Percentiles rank a stretch among this genome's conserved stretches.
phyloP scores from a whole-genome alignment of 1,140 invertebrate genomes.

The Asobara japonica region DNA sequence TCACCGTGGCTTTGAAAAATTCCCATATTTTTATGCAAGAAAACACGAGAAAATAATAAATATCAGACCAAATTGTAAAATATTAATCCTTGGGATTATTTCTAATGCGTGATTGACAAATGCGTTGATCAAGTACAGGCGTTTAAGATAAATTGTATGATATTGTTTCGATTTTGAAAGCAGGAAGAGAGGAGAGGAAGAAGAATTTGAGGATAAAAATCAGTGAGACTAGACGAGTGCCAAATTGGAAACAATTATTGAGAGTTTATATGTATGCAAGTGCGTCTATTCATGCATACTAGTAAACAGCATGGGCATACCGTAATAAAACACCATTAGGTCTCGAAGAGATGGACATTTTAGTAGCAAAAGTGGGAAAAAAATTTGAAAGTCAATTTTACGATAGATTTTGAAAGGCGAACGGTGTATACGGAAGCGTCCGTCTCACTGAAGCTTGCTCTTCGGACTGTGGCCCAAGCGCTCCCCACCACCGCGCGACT shows the following conservation, averaged over 20 bases:
- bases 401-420: no score
- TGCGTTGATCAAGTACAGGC: neutral
- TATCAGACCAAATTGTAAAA: slow-evolving; percentile 29
- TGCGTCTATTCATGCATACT: slow-evolving; percentile 25
- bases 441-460: no score
- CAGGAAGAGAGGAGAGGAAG: slow-evolving; percentile 46
- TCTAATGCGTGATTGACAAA: slow-evolving; percentile 9
- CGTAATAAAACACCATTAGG: slow-evolving; percentile 7
- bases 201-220: slow-evolving; percentile 63
- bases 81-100: slow-evolving; percentile 30
- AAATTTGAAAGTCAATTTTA: neutral
- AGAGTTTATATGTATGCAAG: slow-evolving; percentile 55
- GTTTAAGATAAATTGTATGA: neutral
- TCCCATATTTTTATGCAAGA: slow-evolving; percentile 21
- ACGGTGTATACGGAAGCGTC: no score
- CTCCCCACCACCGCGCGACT: no score
- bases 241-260: slow-evolving; percentile 43
- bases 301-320: neutral
- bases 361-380: no score
- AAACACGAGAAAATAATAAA: slow-evolving; percentile 14
- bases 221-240: slow-evolving; percentile 54
- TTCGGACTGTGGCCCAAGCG: no score
- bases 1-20: neutral
- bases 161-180: slow-evolving; percentile 39
- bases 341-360: slow-evolving; percentile 1